Base-by-base conservation (phyloP, 2,797 vertebrate genomes). In the Brachyrhaphis roseni region DNA sequence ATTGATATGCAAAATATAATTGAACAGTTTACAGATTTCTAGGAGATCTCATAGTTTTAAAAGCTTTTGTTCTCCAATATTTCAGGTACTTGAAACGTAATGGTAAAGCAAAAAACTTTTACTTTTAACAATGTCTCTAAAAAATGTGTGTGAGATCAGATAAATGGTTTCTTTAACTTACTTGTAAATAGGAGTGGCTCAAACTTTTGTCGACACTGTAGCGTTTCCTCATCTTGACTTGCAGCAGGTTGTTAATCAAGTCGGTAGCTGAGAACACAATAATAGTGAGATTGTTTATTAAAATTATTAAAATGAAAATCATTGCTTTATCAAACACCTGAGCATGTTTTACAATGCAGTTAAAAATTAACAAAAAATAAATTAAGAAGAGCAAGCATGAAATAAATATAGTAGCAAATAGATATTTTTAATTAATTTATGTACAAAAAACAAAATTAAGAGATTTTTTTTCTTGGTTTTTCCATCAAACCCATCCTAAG, bases 201-300 rank as follows among this genome's bases (percentile, higher is more conserved):
- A 98, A 95, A 84, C 97, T 97, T 90, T 98, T 98, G 93, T 97
- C 97, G 49, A 98, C 97, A 0, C 97, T 98, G 93, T 96, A 98
- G 81, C 97, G 96, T 91, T 97, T 98, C 91, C 97, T 96, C 96
- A 98, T 97, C 93, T 97, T 98, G 77, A 98, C 97, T 91, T 98
- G 97, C 36, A 98, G 96, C 84, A 98, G 92, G 92, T 98, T 98
- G 94, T 97, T 98, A 93, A 98, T 98, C 91, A 98, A 94, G 87
- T 98, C 97, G 2, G 94, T 98, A 55, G 97, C 97, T 98, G 86
- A 16, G 66, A 90, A 88, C 73, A 89, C 45, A 92, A 82, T 74
- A 31, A 0, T 1, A 72, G 39, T 53, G 2, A 55, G n/a, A 70
- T 45, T 7, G 18, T 46, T 83, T 13, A 28, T 26, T 59, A 31